A percentile compares a stretch with the other conserved stretches of the same genome.
Conservation (phyloP, 2,888 invertebrate genomes). For the Tholera decimalis region DNA sequence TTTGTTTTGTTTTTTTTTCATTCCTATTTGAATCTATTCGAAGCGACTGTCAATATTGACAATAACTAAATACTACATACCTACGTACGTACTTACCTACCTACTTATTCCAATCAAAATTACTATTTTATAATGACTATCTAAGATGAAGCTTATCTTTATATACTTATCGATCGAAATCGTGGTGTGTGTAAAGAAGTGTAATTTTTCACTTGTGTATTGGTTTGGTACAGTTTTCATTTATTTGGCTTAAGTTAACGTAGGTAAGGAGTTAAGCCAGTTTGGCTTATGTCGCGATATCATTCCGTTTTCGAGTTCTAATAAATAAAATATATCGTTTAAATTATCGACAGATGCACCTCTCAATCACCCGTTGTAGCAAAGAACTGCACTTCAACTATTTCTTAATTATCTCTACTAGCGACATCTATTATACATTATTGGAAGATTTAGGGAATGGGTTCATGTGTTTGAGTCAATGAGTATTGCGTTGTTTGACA, state of each 20-base stretch:
- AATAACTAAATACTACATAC: no score
- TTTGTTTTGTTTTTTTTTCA: constrained; percentile 53
- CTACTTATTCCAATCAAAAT: no score
- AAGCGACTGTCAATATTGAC: constrained; percentile 33
- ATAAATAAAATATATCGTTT: constrained; percentile 17
- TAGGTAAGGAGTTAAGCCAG: no score
- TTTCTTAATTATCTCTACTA: background rate
- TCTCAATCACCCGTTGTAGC: constrained; percentile 1
- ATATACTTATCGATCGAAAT: no score
- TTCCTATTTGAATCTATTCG: constrained; percentile 41
- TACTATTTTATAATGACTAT: no score
- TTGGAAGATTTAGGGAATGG: background rate
- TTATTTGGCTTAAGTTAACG: background rate
- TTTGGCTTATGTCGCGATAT: background rate
- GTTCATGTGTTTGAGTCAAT: background rate
- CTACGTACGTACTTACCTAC: no score
- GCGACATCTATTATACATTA: constrained; percentile 39
- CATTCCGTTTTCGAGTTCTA: background rate
- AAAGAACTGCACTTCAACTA: background rate
- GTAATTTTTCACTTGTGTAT: background rate
- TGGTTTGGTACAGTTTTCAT: background rate
- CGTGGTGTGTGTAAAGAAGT: background rate
- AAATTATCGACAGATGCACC: constrained; percentile 32
- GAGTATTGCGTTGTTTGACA: background rate
- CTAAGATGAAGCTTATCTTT: no score